Conservation (phyloP, 1,140 invertebrate genomes). For the Ostrea denselamellosa region DNA sequence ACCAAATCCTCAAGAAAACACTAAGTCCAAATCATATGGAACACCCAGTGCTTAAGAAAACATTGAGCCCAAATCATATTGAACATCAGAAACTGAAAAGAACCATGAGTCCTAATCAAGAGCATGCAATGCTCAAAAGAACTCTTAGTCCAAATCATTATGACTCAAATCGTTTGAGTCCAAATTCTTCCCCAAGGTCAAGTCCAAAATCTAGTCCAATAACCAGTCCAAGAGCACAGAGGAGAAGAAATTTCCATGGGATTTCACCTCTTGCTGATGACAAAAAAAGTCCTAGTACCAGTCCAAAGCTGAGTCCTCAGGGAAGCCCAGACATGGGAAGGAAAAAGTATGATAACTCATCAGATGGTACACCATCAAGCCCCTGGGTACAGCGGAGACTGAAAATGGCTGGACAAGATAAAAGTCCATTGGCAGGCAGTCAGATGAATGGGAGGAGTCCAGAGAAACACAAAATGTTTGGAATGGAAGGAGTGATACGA, state of each 20-base stretch:
- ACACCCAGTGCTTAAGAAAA: constrained; percentile 60
- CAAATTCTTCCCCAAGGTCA: constrained; percentile 60
- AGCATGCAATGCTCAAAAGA: constrained; percentile 57
- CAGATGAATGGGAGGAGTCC: constrained; percentile 54
- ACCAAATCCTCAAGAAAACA: constrained; percentile 61
- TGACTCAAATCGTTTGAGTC: constrained; percentile 65
- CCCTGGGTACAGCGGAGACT: constrained; percentile 81
- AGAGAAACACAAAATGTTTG: constrained; percentile 66
- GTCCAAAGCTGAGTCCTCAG: constrained; percentile 68
- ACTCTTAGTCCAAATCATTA: constrained; percentile 64
- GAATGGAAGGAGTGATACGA: constrained; percentile 85
- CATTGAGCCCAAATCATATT: constrained; percentile 62
- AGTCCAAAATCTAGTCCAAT: constrained; percentile 73
- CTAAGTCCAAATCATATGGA: constrained; percentile 62
- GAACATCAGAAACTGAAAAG: constrained; percentile 58
- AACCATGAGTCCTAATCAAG: constrained; percentile 64
- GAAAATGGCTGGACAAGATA: constrained; percentile 73
- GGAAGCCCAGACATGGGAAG: constrained; percentile 73
- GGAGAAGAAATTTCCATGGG: constrained; percentile 64
- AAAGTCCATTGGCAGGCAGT: constrained; percentile 66
- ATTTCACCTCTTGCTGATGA: constrained; percentile 72
- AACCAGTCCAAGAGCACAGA: constrained; percentile 69
- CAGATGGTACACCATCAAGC: constrained; percentile 72
- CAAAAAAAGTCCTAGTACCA: constrained; percentile 61
- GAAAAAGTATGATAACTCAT: constrained; percentile 65